phyloP scores from a whole-genome alignment of 2,113 vertebrate species.

The Microcebus tavaratra region DNA sequence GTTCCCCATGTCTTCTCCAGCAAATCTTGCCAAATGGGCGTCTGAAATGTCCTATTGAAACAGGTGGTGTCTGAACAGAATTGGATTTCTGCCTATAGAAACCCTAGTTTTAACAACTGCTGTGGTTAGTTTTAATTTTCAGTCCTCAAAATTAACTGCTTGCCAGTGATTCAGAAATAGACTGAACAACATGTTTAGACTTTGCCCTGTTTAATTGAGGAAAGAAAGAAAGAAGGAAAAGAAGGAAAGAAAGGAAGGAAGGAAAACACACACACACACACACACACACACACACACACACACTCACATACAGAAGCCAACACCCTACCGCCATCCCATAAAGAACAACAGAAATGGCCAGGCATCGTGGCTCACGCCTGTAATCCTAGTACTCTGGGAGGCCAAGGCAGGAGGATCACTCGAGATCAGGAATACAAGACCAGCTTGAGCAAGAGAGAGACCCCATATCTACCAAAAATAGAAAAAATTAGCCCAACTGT shows the following conservation, averaged over 20 bases:
- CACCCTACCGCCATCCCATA: not conserved
- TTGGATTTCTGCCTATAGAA: constrained; percentile 65
- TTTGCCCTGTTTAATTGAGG: constrained; percentile 57
- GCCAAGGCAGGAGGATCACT: no score
- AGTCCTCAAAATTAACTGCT: constrained; percentile 72
- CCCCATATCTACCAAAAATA: no score
- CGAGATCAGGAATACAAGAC: no score
- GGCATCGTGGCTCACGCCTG: no score
- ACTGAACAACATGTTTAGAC: constrained; percentile 69
- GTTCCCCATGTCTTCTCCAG: constrained; percentile 53
- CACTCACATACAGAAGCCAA: not conserved
- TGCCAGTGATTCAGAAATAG: constrained; percentile 67
- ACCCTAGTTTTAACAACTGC: constrained; percentile 72
- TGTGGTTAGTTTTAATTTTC: constrained; percentile 68
- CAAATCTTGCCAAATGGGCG: constrained; percentile 65
- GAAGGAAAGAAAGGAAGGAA: not conserved
- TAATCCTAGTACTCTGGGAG: no score
- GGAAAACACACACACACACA: not conserved
- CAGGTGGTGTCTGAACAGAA: constrained; percentile 66
- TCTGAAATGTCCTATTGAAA: constrained; percentile 69
- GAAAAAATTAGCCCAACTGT: no score
- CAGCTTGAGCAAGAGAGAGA: no score
- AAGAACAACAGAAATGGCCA: not conserved
- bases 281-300: no score
- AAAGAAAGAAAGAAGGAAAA: not conserved